Evolutionary conservation across 2,888 invertebrate genomes (phyloP).

Genomic region (Macropis europaea): DNA sequence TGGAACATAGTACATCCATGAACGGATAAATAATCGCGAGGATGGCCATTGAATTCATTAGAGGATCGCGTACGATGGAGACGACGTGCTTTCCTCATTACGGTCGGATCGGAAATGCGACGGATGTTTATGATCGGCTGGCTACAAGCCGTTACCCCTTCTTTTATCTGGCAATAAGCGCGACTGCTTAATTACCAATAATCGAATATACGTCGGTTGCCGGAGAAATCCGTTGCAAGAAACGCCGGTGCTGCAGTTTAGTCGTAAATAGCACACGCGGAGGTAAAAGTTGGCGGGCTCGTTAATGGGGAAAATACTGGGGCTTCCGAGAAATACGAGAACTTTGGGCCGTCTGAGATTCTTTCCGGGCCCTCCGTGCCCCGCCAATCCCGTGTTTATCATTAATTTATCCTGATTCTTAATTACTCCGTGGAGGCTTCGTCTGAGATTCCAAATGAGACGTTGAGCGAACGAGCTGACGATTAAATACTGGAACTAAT

Average conservation of each 20-base stretch:
- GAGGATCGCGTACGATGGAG: background rate
- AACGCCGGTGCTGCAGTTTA: slow-evolving; percentile 28
- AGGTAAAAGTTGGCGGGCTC: slow-evolving; percentile 45
- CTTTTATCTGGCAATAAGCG: slow-evolving; percentile 57
- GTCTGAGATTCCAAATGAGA: too few species aligned
- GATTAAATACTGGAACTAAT: too few species aligned
- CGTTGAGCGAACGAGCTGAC: too few species aligned
- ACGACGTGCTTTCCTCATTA: slow-evolving; percentile 21
- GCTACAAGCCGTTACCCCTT: slow-evolving; percentile 57
- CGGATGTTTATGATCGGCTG: slow-evolving; percentile 57
- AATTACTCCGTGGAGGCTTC: too few species aligned
- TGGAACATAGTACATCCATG: too few species aligned
- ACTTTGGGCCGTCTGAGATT: background rate
- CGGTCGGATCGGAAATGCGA: slow-evolving; percentile 44
- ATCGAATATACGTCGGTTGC: slow-evolving; percentile 54
- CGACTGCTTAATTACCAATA: slow-evolving; percentile 58
- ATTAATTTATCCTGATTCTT: too few species aligned
- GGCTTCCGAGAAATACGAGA: slow-evolving; percentile 23
- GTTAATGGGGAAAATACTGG: slow-evolving; percentile 34
- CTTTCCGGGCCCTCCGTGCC: too few species aligned
- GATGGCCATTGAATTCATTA: background rate
- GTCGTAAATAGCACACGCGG: slow-evolving; percentile 22
- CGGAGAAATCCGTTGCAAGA: slow-evolving; percentile 37
- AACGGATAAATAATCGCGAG: too few species aligned
- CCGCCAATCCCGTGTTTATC: too few species aligned